Evolutionary conservation across 2,888 invertebrate species (phyloP).

Genomic region (Leptinotarsa peninsularis): DNA sequence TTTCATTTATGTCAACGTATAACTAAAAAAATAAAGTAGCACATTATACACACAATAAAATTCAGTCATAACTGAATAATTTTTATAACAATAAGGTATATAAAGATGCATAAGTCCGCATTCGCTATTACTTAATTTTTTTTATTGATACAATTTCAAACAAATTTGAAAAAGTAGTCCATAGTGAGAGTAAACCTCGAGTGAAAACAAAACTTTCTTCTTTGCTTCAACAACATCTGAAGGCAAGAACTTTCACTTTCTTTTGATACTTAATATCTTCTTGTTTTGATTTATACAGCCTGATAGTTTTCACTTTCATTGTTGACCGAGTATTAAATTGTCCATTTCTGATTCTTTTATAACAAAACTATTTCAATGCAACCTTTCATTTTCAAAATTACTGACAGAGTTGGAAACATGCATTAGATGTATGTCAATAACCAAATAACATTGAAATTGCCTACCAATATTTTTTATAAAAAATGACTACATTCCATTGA

Average conservation of each 20-base stretch:
- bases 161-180: conserved; percentile 28
- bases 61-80: too few species aligned
- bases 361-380: not conserved
- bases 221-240: conserved; percentile 25
- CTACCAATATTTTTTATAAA: too few species aligned
- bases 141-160: not conserved
- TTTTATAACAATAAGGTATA: too few species aligned
- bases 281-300: conserved; percentile 24
- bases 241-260: conserved; percentile 38
- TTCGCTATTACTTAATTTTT: not conserved
- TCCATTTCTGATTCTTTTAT: not conserved
- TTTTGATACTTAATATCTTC: conserved; percentile 35
- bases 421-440: too few species aligned
- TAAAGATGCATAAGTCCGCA: not conserved
- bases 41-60: too few species aligned
- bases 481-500: too few species aligned
- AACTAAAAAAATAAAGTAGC: too few species aligned
- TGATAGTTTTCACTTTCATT: conserved; percentile 32
- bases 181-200: conserved; percentile 45
- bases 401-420: not conserved
- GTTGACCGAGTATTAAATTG: not conserved
- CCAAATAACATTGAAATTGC: too few species aligned
- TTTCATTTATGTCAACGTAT: too few species aligned
- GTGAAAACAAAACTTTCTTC: conserved; percentile 44
- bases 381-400: not conserved